Conservation (phyloP, 2,113 vertebrate species). For the Athene cunicularia region DNA sequence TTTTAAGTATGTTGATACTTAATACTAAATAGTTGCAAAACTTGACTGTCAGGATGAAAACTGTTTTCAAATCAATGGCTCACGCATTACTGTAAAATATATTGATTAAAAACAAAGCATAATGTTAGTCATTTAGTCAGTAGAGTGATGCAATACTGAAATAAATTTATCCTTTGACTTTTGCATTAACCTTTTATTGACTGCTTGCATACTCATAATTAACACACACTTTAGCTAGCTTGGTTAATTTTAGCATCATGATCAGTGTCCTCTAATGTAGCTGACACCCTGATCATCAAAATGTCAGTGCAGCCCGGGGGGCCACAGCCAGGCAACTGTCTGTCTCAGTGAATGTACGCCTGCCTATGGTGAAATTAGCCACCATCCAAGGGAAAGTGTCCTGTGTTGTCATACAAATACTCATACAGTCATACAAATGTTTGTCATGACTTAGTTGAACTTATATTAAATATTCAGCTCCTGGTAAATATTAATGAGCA, state of each 20-base stretch:
- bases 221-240: slow-evolving; percentile 99
- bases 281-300: slow-evolving; percentile 59
- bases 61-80: slow-evolving; percentile 86
- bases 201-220: slow-evolving; percentile 99
- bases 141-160: slow-evolving; percentile 95
- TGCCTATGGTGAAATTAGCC: background rate
- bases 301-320: slow-evolving; percentile 40
- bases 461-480: background rate
- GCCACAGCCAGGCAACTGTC: background rate
- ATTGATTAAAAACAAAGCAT: slow-evolving; percentile 93
- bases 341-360: background rate
- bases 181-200: slow-evolving; percentile 99
- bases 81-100: slow-evolving; percentile 98
- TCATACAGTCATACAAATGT: background rate
- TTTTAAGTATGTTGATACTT: slow-evolving; percentile 53
- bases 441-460: background rate
- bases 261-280: slow-evolving; percentile 76
- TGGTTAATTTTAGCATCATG: slow-evolving; percentile 88
- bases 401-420: rapidly evolving
- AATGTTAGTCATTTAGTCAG: slow-evolving; percentile 91
- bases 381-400: background rate
- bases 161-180: slow-evolving; percentile 98
- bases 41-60: slow-evolving; percentile 53
- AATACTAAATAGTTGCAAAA: slow-evolving; percentile 56
- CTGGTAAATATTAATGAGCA: background rate